Conservation (phyloP, 1,140 invertebrate species). For the Papilio helenus region DNA sequence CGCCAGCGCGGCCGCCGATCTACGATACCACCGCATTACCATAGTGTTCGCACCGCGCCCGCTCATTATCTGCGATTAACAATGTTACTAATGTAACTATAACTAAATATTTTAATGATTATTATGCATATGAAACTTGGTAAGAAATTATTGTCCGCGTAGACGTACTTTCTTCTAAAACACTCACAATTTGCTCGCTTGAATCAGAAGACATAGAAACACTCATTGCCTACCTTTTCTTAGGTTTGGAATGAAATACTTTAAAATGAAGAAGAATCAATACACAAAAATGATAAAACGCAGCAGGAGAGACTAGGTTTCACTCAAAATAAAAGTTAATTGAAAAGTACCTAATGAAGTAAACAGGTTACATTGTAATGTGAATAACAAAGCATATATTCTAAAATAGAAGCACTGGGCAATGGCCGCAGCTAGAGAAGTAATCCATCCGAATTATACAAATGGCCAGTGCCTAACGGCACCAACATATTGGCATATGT, state of each 20-base stretch:
- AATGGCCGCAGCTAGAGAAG: constrained; percentile 30
- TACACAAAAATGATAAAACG: too few species aligned
- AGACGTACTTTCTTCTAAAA: too few species aligned
- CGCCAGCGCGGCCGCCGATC: constrained; percentile 61
- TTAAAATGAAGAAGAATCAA: too few species aligned
- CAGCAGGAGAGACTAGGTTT: too few species aligned
- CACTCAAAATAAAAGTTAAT: not conserved
- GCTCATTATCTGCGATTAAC: constrained; percentile 66
- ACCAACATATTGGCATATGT: constrained; percentile 78
- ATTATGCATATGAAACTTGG: not conserved
- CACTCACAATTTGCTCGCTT: too few species aligned
- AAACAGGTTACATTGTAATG: not conserved
- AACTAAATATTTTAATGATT: constrained; percentile 37
- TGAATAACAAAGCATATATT: not conserved
- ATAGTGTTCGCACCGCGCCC: constrained; percentile 65
- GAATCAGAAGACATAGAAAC: too few species aligned
- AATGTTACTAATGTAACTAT: constrained; percentile 60
- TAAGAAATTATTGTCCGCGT: too few species aligned
- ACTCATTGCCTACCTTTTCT: too few species aligned
- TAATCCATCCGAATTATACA: constrained; percentile 66
- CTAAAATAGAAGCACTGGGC: not conserved
- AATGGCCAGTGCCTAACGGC: constrained; percentile 74
- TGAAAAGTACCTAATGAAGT: not conserved
- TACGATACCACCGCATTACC: constrained; percentile 75
- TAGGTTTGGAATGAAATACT: too few species aligned